phyloP scores from a whole-genome alignment of 53 echinoderm and acorn worm genomes.

The Holothuria leucospilota region DNA sequence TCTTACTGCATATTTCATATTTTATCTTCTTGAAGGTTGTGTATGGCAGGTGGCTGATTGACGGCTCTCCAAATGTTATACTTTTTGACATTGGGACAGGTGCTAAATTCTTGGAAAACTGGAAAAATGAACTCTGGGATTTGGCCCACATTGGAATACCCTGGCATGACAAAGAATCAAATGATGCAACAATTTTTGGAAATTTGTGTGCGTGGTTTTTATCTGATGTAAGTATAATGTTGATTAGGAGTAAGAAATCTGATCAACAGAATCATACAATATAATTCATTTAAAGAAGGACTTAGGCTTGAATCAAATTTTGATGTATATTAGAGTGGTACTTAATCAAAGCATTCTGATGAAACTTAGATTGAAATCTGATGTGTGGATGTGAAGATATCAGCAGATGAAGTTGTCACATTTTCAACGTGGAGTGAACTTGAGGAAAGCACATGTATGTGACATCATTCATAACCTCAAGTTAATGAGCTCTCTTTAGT shows the following conservation, averaged over 20 bases:
- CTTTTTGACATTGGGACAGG: conserved; percentile 89
- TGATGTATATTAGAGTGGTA: too few species aligned
- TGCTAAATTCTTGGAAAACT: conserved; percentile 72
- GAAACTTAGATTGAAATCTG: too few species aligned
- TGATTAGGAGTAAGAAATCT: not conserved
- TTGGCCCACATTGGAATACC: conserved; percentile 83
- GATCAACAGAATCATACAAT: not conserved
- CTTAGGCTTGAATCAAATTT: too few species aligned
- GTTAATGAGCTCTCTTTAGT: too few species aligned
- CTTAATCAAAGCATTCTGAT: too few species aligned
- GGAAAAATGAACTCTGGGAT: conserved; percentile 85
- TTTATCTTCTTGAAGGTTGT: conserved; percentile 51
- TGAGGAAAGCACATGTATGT: too few species aligned
- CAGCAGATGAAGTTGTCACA: too few species aligned
- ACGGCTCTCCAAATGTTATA: conserved; percentile 83
- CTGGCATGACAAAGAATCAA: conserved; percentile 90
- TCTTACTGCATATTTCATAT: too few species aligned
- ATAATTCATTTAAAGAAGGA: not conserved
- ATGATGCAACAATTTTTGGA: conserved; percentile 91
- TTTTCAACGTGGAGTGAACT: too few species aligned
- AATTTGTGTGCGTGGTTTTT: conserved; percentile 89
- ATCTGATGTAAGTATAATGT: conserved; percentile 76
- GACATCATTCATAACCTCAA: too few species aligned
- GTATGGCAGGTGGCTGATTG: conserved; percentile 91
- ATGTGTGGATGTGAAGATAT: too few species aligned